Evolutionary conservation across 2,797 vertebrate species (phyloP), one percentile per base, ranked within the genome.

Genomic region (Artibeus jamaicensis): DNA sequence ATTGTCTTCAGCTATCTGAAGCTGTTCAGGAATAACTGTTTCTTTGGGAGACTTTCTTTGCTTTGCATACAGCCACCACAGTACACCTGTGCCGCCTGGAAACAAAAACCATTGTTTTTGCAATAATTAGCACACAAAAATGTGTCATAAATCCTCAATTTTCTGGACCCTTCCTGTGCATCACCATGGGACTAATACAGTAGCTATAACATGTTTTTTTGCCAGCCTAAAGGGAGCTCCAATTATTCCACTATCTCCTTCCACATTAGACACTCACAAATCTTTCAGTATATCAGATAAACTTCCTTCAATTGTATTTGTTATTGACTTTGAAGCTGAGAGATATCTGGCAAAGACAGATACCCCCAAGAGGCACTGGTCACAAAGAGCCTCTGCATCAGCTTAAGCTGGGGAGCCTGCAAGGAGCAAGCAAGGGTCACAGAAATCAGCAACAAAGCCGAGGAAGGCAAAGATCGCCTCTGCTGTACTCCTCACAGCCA

Each of bases 21-120:
- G 98, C 95, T 99, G 99, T 65, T 98, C 98, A 97, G 98, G 97
- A 46, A 98, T 97, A 18, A 98, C 67, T 0, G 98, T 98, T 97
- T 98, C 97, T 95, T 98, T 99, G 34, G 97, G 98, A 24, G 98
- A 99, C 62, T 99, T 98, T 97, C 98, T 99, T 97, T 99, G 98
- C 97, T 99, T 99, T 84, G 99, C 99, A 96, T 99, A 99, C 6
- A 99, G 98, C 99, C 99, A 99, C 99, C 99, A 99, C 9, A 99
- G 98, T 37, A 99, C 98, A 86, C 99, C 98, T 46, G 99, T 99
- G 86, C 99, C 99, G 97, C 99, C 99, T 99, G 82, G 92, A 87
- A 85, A 62, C 8, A 44, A 79, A 68, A 55, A 55, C 18, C 62
- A 90, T 42, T 70, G 37, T 71, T 83, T 94, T 37, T 93, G n/a